phyloP scores from a whole-genome alignment of 2,797 vertebrate genomes.

The Graptemys geographica region DNA sequence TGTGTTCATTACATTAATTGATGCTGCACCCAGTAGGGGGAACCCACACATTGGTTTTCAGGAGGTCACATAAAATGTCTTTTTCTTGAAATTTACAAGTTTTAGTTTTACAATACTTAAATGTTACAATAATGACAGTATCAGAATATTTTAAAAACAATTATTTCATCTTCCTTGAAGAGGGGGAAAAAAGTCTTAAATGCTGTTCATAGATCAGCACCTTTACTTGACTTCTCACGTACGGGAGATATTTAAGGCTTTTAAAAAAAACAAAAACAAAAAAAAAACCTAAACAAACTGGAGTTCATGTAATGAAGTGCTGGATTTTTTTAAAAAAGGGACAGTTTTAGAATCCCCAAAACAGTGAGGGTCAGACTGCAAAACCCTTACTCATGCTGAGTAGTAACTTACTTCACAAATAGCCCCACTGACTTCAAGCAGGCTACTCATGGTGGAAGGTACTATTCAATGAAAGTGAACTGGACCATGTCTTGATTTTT shows the following conservation, averaged over 20 bases:
- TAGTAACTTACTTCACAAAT: neutral
- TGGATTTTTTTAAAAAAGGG: neutral
- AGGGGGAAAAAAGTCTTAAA: neutral
- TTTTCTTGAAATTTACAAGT: neutral
- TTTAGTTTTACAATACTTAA: neutral
- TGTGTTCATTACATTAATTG: neutral
- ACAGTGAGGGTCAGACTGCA: neutral
- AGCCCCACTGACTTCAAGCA: neutral
- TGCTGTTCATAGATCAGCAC: neutral
- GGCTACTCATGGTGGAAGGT: neutral
- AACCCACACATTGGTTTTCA: conserved; percentile 72
- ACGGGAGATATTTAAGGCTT: neutral
- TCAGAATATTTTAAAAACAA: conserved; percentile 26
- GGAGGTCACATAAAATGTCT: neutral
- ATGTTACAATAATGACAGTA: neutral
- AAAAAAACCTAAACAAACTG: neutral
- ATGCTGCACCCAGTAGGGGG: conserved; percentile 77
- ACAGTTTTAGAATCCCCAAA: neutral
- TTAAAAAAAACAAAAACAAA: neutral
- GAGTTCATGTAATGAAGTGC: neutral
- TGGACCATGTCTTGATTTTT: neutral
- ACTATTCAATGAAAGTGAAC: neutral
- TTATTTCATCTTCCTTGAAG: neutral
- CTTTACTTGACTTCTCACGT: neutral
- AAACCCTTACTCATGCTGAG: neutral